phyloP scores from a whole-genome alignment of 1,140 invertebrate genomes.

The Drosophila malerkotliana region DNA sequence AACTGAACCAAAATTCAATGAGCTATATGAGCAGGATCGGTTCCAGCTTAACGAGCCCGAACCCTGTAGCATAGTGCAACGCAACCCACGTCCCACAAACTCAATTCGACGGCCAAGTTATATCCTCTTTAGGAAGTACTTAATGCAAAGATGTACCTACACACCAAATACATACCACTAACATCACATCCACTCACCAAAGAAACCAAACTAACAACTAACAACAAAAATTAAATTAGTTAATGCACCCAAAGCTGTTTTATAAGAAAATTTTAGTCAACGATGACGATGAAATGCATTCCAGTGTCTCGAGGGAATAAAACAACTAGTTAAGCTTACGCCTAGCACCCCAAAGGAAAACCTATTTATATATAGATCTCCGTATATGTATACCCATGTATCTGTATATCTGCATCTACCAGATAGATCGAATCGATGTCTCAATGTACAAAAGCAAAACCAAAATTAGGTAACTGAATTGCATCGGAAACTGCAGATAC shows the following conservation, averaged over 20 bases:
- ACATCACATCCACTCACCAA: constrained; percentile 13
- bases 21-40: constrained; percentile 46
- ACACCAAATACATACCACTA: constrained; percentile 8
- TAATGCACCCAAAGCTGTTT: constrained; percentile 56
- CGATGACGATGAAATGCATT: constrained; percentile 63
- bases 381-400: constrained; percentile 23
- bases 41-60: constrained; percentile 10
- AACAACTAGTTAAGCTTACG: constrained; percentile 57
- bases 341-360: constrained; percentile 49
- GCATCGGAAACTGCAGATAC: constrained; percentile 32
- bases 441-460: constrained; percentile 72
- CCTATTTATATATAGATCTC: constrained; percentile 51
- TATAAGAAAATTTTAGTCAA: constrained; percentile 76
- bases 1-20: constrained; percentile 73
- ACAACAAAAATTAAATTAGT: constrained; percentile 27
- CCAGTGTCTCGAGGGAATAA: constrained; percentile 71
- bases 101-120: constrained; percentile 30
- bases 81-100: constrained; percentile 27
- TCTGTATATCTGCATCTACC: constrained; percentile 33
- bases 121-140: constrained; percentile 39
- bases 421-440: constrained; percentile 66
- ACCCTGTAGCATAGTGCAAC: constrained; percentile 30
- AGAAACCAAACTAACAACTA: constrained; percentile 17
- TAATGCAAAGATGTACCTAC: constrained; percentile 68
- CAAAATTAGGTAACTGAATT: constrained; percentile 32